Percentiles rank a stretch among this genome's conserved stretches.
Evolutionary conservation across 2,113 vertebrate genomes (phyloP).

Genomic region (Burhinus oedicnemus): DNA sequence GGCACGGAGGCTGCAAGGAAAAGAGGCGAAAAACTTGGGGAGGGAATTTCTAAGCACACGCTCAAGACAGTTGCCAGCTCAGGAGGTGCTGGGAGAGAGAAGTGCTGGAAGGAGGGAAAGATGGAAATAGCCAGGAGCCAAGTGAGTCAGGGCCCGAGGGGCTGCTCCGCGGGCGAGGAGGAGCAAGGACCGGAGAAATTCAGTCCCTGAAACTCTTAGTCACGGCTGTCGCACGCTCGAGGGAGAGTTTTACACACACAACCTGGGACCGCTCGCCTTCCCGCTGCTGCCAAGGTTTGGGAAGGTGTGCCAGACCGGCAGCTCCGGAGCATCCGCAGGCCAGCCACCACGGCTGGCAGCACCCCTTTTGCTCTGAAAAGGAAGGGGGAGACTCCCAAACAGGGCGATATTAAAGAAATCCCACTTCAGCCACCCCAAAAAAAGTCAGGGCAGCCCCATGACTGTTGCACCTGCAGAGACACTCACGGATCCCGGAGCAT

Average conservation of each 20-base stretch:
- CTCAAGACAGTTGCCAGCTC: not conserved
- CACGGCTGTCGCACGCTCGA: not conserved
- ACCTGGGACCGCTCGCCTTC: not conserved
- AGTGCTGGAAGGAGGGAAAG: not conserved
- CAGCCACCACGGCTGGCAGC: fast-evolving
- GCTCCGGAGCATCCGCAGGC: not conserved
- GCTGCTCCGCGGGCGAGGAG: not conserved
- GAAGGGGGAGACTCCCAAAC: not conserved
- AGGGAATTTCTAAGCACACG: fast-evolving
- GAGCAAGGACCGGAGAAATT: not conserved
- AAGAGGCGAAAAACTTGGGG: fast-evolving
- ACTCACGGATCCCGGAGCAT: fast-evolving
- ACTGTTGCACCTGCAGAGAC: fast-evolving
- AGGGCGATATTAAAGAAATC: not conserved
- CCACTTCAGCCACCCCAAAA: not conserved
- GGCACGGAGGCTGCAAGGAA: fast-evolving
- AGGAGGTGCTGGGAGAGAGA: not conserved
- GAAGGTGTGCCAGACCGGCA: fast-evolving
- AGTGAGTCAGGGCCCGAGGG: not conserved
- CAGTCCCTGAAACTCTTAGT: not conserved
- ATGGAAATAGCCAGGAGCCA: not conserved
- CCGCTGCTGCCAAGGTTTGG: not conserved
- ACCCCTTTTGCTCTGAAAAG: not conserved
- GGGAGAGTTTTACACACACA: not conserved
- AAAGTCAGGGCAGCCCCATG: not conserved